These are phyloP conservation scores for Pyrgilauda ruficollis DNA, from an alignment of 2,113 vertebrate genomes.

Conservation along the genomic window DNA sequence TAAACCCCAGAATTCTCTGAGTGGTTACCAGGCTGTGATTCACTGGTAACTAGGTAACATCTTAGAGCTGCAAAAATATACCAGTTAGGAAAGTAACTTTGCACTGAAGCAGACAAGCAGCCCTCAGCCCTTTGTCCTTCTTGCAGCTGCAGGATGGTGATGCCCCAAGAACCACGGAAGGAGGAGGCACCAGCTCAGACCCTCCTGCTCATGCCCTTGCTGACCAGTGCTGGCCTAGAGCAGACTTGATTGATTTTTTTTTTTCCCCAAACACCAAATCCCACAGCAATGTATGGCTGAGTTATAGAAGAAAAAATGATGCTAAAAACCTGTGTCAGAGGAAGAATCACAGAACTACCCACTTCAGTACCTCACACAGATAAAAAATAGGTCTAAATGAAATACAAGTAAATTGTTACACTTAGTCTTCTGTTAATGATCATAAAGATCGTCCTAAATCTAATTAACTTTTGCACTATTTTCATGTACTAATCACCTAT, in stretches of 20 bases:
- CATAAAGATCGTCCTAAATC: neutral
- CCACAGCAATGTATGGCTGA: neutral
- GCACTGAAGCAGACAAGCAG: neutral
- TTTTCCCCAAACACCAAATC: neutral
- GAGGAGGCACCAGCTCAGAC: neutral
- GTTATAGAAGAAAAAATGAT: neutral
- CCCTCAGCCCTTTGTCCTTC: neutral
- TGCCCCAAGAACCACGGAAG: neutral
- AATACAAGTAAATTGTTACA: neutral
- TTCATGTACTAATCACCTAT: neutral
- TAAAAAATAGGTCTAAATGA: neutral
- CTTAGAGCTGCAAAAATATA: neutral
- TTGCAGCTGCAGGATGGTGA: neutral
- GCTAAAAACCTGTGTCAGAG: neutral
- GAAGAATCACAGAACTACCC: neutral
- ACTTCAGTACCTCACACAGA: neutral
- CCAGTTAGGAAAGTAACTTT: neutral
- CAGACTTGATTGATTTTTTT: neutral
- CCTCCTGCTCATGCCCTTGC: neutral
- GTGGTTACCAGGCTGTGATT: neutral
- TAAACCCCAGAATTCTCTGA: neutral
- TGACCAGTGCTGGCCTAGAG: neutral
- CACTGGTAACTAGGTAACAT: conserved; percentile 16
- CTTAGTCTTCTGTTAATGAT: neutral
- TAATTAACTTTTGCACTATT: neutral